These are phyloP conservation scores for Acanthornis magna DNA, from an alignment of 2,797 vertebrate genomes.

Conservation along the genomic window DNA sequence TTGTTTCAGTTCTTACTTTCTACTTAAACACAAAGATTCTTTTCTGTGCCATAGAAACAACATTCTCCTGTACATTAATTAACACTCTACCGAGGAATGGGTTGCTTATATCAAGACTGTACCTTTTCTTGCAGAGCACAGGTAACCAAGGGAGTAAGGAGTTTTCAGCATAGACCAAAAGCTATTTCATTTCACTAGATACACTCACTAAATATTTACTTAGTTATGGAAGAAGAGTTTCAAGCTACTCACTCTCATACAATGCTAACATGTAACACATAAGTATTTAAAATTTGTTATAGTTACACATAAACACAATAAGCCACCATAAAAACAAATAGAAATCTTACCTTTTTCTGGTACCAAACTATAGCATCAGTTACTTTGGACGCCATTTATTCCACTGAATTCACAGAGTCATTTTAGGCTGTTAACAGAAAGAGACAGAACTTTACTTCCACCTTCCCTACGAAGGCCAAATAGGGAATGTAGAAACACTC, in stretches of 20 bases:
- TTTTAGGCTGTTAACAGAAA: conserved; percentile 87
- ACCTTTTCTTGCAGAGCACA: background rate
- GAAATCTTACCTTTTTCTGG: conserved; percentile 96
- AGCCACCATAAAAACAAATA: conserved; percentile 18
- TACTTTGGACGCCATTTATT: conserved; percentile 99
- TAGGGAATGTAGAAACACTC: conserved; percentile 43
- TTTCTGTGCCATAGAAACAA: background rate
- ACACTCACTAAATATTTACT: background rate
- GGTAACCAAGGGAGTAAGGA: background rate
- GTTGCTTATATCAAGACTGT: no score
- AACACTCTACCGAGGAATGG: background rate
- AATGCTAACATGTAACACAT: background rate
- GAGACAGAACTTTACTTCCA: conserved; percentile 67
- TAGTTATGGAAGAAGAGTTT: background rate
- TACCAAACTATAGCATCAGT: conserved; percentile 99
- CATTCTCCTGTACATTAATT: background rate
- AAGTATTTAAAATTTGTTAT: background rate
- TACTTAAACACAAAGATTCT: background rate
- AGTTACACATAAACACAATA: background rate
- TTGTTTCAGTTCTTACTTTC: background rate
- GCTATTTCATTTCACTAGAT: background rate
- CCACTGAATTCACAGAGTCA: conserved; percentile 85
- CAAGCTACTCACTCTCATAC: background rate
- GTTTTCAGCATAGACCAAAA: background rate
- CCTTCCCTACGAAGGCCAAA: conserved; percentile 8